These are phyloP conservation scores for Boleophthalmus pectinirostris DNA, from an alignment of 2,113 vertebrate species.

Conservation along the genomic window DNA sequence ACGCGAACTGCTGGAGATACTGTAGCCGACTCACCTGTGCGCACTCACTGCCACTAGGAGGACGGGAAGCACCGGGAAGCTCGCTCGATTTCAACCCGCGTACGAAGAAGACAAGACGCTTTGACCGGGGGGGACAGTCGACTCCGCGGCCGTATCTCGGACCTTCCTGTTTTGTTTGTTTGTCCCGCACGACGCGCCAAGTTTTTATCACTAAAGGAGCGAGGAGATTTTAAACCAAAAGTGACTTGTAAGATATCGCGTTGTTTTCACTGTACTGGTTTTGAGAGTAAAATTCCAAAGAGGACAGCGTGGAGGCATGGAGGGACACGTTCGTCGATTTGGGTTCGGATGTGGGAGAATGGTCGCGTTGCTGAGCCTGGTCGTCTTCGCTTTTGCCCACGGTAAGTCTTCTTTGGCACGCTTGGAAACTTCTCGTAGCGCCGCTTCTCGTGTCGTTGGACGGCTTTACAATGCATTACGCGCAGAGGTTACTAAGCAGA, in stretches of 20 bases:
- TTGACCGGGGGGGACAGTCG: constrained; percentile 7
- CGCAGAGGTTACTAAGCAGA: background rate
- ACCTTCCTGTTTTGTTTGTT: constrained; percentile 31
- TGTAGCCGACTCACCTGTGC: constrained; percentile 45
- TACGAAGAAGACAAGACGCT: constrained; percentile 34
- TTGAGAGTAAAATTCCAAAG: constrained; percentile 3
- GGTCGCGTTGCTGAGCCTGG: constrained; percentile 51
- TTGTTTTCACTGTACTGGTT: background rate
- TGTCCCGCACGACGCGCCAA: constrained; percentile 33
- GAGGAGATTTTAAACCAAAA: constrained; percentile 8
- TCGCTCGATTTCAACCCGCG: background rate
- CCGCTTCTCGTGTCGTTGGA: background rate
- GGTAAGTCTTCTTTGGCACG: constrained; percentile 56
- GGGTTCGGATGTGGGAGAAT: constrained; percentile 40
- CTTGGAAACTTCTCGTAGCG: background rate
- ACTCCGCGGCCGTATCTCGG: background rate
- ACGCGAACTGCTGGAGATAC: constrained; percentile 22
- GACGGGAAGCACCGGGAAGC: constrained; percentile 41
- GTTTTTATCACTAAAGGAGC: constrained; percentile 10
- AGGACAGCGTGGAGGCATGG: constrained; percentile 48
- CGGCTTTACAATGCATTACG: background rate
- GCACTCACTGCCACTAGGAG: background rate
- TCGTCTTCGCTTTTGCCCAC: constrained; percentile 47
- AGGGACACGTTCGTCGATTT: constrained; percentile 57
- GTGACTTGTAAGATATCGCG: constrained; percentile 12